A percentile compares a stretch with the other conserved stretches of the same genome.
Evolutionary conservation across 2,797 vertebrate species (phyloP).

Genomic region (Carduelis carduelis): DNA sequence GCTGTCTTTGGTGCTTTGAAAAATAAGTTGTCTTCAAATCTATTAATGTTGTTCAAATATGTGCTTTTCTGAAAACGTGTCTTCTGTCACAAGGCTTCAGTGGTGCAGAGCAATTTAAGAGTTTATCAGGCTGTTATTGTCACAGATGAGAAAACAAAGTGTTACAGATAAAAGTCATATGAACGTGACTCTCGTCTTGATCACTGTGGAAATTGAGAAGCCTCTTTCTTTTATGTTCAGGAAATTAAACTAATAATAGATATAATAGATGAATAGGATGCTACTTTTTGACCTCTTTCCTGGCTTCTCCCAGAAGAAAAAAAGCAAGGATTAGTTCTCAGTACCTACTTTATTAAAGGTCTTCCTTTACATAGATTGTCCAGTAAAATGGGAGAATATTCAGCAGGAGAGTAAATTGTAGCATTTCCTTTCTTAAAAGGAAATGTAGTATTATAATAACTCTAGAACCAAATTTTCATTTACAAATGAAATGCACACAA

Average conservation of each 20-base stretch:
- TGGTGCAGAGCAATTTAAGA: not conserved
- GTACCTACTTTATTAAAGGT: not conserved
- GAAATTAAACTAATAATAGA: not conserved
- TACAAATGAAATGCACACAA: not conserved
- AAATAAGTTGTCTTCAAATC: conserved; percentile 41
- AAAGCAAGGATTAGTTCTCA: not conserved
- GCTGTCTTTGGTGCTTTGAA: conserved; percentile 34
- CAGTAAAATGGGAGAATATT: not conserved
- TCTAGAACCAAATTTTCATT: not conserved
- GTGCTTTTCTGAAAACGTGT: not conserved
- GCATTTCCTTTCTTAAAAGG: not conserved
- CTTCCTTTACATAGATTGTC: not conserved
- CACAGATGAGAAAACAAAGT: not conserved
- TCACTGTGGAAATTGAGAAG: not conserved
- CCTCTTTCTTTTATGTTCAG: not conserved
- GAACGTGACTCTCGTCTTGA: not conserved
- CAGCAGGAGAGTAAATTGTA: not conserved
- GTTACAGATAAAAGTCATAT: not conserved
- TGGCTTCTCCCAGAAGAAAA: not conserved
- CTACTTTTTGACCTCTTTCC: not conserved
- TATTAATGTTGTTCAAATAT: not conserved
- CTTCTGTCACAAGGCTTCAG: conserved; percentile 17
- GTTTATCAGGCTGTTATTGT: not conserved
- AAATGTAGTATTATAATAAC: not conserved
- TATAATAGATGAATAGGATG: not conserved